Percentiles rank a stretch among this genome's conserved stretches.
Conservation (phyloP, 2,797 vertebrate genomes). For the Silurus lanzhouensis region DNA sequence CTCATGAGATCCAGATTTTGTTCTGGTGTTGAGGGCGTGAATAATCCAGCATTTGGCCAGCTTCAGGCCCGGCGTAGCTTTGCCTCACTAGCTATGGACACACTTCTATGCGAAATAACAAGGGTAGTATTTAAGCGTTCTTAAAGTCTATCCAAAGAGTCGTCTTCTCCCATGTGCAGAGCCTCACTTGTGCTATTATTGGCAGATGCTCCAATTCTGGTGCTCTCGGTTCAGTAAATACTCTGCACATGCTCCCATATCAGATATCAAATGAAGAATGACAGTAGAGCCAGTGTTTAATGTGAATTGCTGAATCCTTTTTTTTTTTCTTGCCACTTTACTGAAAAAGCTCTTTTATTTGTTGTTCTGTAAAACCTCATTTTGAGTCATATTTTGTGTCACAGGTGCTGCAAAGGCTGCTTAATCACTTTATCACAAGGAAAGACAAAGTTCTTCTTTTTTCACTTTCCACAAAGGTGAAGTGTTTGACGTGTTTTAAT, state of each 20-base stretch:
- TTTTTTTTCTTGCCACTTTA: not conserved
- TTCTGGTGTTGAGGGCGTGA: slow-evolving; percentile 33
- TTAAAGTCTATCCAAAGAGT: slow-evolving; percentile 63
- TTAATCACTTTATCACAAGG: slow-evolving; percentile 83
- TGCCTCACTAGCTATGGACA: slow-evolving; percentile 71
- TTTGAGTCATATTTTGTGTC: slow-evolving; percentile 39
- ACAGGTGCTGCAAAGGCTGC: slow-evolving; percentile 91
- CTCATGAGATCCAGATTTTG: slow-evolving; percentile 29
- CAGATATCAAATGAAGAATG: slow-evolving; percentile 34
- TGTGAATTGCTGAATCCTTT: not conserved
- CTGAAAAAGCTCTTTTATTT: slow-evolving; percentile 10
- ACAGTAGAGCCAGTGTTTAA: slow-evolving; percentile 33
- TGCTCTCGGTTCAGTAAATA: slow-evolving; percentile 65
- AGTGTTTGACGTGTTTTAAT: slow-evolving; percentile 38
- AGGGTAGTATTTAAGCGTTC: slow-evolving; percentile 64
- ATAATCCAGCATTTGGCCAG: slow-evolving; percentile 43
- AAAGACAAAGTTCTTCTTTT: slow-evolving; percentile 94
- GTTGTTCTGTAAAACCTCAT: slow-evolving; percentile 8
- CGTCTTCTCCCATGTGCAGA: slow-evolving; percentile 62
- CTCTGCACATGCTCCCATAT: slow-evolving; percentile 55
- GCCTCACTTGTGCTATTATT: slow-evolving; percentile 69
- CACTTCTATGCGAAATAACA: slow-evolving; percentile 75
- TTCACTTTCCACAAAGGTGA: slow-evolving; percentile 93
- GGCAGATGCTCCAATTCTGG: slow-evolving; percentile 68
- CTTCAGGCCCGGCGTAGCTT: slow-evolving; percentile 45